Evolutionary conservation across 2,888 invertebrate species (phyloP), one percentile per base, ranked within the genome.

Genomic region (Sylvicola cinctus): DNA sequence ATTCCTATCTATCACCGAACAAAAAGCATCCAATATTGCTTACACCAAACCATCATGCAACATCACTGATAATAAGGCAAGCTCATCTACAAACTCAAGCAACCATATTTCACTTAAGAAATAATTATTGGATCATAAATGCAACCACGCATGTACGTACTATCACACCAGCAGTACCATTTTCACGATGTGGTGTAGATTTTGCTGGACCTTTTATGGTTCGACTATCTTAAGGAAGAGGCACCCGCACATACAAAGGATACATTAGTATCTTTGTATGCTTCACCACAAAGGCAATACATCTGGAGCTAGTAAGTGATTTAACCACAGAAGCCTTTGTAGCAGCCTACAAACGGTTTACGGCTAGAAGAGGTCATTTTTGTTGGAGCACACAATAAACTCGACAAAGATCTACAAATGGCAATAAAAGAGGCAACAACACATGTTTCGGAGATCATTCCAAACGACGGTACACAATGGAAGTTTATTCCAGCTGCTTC

Each of bases 261-360:
- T 47, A 46, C 35, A 35, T 49, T 13, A 39, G 39, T 15, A 10
- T 44, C 12, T 48, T 44, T 37, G 40, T 48, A 3, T 49, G 47
- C 35, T 42, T 42, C 32, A 29, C 42, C 2, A 38, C 39, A 3
- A 42, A 42, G 20, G 42, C 42, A 6, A 16, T 40, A 14, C 40
- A 40, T 29, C 11, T 41, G 1, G 43, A 43, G 28, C 14, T 37
- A 3, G 40, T 37, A 3, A 31, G 36, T 7, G 37, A 40, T 27
- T 8, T 40, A 23, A 38, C 38, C 6, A 41, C 46, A 3, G 38
- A 44, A 13, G 39, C 43, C 1, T 49, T 47, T 33, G 13, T 48
- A 3, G 44, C 44, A 1, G 41, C 45, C 0, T 38, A 46, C 10
- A 33, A 39, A 11, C 36, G 50, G 5, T 48, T 51, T 20, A 35